Base-by-base conservation (phyloP, 1,140 invertebrate genomes). In the Pseudachorutes palmiensis region DNA sequence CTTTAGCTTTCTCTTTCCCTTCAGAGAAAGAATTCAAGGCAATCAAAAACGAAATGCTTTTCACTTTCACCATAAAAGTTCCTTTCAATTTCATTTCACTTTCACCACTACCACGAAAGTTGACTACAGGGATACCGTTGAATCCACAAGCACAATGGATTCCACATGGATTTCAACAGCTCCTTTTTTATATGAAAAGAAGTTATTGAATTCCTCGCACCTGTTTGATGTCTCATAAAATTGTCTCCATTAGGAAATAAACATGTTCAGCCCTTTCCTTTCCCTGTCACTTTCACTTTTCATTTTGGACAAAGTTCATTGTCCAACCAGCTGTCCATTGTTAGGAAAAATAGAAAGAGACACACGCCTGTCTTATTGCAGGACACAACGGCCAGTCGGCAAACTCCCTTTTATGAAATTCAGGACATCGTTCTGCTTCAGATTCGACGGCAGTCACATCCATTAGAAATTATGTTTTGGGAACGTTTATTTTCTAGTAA, bases 241-340 rank as follows among this genome's bases (percentile, higher is more conserved):
- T 55, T 55, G 51, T 55, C 51, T 55, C 51, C 51, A 55, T 55
- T 55, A 55, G 51, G 51, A 55, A 55, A 55, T 55, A 55, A 55
- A 55, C 51, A 55, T 55, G 51, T 24, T 55, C 51, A 14, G 12
- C 51, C 51, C 5, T 9, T 55, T 22, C n/a, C n/a, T n/a, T 55
- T 26, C 51, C 12, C 24, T 22, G 9, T 55, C 24, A 16, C 51
- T 55, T 12, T 55, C 51, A 12, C 51, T 16, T 55, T 12, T 55
- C 36, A 9, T 41, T 41, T 41, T 41, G 36, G 19, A 19, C 36
- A 41, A 19, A 41, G 19, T 41, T 41, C 36, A 41, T 45, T 45
- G 36, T 45, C 36, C 36, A 45, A 19, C 19, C 36, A 45, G 36
- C 36, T 45, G 36, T 45, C 36, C 36, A 45, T 45, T 19, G 36